phyloP scores from a whole-genome alignment of 2,113 vertebrate species.

The Thymallus thymallus region DNA sequence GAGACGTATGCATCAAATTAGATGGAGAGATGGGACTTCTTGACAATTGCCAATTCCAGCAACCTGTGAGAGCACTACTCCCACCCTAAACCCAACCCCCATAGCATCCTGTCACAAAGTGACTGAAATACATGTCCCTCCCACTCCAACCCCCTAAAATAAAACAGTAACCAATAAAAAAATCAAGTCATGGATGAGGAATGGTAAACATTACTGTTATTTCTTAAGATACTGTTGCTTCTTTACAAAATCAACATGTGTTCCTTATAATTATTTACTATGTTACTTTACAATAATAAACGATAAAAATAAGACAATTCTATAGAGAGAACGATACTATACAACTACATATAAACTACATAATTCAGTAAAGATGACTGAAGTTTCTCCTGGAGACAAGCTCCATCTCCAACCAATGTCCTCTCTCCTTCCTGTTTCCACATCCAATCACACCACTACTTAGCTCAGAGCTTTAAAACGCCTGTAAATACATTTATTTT shows the following conservation, averaged over 20 bases:
- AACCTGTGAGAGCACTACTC: conserved; percentile 17
- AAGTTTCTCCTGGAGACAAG: conserved; percentile 34
- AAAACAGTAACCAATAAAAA: conserved; percentile 18
- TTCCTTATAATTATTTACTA: conserved; percentile 51
- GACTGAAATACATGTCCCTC: conserved; percentile 1
- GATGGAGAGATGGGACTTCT: not conserved
- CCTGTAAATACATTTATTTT: conserved; percentile 54
- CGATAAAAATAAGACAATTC: conserved; percentile 27
- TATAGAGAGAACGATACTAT: conserved; percentile 38
- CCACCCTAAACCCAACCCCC: not conserved
- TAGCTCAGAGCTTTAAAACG: conserved; percentile 51
- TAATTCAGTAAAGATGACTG: conserved; percentile 26
- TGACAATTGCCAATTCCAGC: conserved; percentile 6
- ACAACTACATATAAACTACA: conserved; percentile 57
- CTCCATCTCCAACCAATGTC: conserved; percentile 29
- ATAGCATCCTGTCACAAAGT: conserved; percentile 26
- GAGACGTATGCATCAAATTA: conserved; percentile 13
- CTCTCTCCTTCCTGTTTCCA: conserved; percentile 25
- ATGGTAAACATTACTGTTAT: conserved; percentile 62
- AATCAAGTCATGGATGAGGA: conserved; percentile 55
- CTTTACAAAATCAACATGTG: conserved; percentile 71
- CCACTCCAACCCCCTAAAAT: not conserved
- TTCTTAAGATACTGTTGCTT: conserved; percentile 44
- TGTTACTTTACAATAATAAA: conserved; percentile 37
- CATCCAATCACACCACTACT: conserved; percentile 36